Conservation (phyloP, 37 sponge, comb jelly and placozoan genomes). For the Theonella swinhoei region DNA sequence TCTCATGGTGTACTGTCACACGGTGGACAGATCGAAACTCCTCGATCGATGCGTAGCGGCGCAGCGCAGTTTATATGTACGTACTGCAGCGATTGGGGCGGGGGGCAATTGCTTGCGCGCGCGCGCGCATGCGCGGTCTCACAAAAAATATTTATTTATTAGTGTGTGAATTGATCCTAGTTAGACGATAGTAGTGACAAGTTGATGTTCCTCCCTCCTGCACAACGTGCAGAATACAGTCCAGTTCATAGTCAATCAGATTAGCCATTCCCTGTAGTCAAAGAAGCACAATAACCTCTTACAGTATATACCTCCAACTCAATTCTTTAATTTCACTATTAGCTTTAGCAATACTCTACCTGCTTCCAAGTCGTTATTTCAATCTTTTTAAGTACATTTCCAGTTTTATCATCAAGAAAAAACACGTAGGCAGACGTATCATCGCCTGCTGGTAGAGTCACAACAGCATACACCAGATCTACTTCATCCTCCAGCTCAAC, state of each 20-base stretch:
- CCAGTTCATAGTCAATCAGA: conserved; percentile 68
- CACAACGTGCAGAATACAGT: conserved; percentile 58
- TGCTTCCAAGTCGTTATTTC: conserved; percentile 65
- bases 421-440: conserved; percentile 25
- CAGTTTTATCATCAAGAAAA: conserved; percentile 70
- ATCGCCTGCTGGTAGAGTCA: conserved; percentile 46
- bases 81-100: no score
- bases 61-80: no score
- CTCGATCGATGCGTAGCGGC: no score
- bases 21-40: background rate
- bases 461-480: conserved; percentile 67
- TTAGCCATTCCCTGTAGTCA: conserved; percentile 40
- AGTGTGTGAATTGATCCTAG: background rate
- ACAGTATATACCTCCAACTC: background rate
- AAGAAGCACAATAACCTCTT: background rate
- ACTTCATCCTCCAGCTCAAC: conserved; percentile 81
- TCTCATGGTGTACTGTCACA: background rate
- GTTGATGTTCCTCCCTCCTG: conserved; percentile 2
- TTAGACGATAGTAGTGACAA: conserved; percentile 55
- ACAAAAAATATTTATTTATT: no score
- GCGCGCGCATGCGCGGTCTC: background rate
- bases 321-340: background rate
- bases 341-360: background rate
- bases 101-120: no score
- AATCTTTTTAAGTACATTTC: conserved; percentile 37